Conservation (phyloP, 2,797 vertebrate genomes). For the Poeciliopsis gracilis region DNA sequence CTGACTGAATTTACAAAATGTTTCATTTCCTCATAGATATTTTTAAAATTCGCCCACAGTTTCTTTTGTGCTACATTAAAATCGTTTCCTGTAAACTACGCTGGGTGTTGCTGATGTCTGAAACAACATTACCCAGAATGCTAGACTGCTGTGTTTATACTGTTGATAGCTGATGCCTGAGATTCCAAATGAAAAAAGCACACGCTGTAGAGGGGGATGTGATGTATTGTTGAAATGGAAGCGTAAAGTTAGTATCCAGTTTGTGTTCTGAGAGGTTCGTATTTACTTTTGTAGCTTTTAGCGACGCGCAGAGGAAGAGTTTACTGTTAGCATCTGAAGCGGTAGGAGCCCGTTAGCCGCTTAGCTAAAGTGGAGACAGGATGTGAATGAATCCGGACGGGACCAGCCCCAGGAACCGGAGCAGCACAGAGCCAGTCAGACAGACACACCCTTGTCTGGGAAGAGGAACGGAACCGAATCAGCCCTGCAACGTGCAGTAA, state of each 20-base stretch:
- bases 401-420: constrained; percentile 54
- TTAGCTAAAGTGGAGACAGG: constrained; percentile 45
- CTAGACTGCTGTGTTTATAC: constrained; percentile 26
- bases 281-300: not conserved
- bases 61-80: not conserved
- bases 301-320: not conserved
- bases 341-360: constrained; percentile 34
- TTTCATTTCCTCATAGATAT: accelerated
- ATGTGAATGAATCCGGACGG: constrained; percentile 56
- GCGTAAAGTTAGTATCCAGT: not conserved
- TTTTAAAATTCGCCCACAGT: accelerated
- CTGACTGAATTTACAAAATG: accelerated
- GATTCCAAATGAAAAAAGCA: constrained; percentile 55
- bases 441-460: constrained; percentile 75
- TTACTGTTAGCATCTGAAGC: not conserved
- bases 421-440: constrained; percentile 62
- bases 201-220: constrained; percentile 16
- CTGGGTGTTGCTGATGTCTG: accelerated
- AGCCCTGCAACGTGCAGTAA: not conserved
- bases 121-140: constrained; percentile 78
- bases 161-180: constrained; percentile 40
- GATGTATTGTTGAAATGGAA: constrained; percentile 5
- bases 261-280: accelerated
- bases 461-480: not conserved
- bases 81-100: not conserved